phyloP scores from a whole-genome alignment of 2,888 invertebrate genomes.

The Calameuta filiformis region DNA sequence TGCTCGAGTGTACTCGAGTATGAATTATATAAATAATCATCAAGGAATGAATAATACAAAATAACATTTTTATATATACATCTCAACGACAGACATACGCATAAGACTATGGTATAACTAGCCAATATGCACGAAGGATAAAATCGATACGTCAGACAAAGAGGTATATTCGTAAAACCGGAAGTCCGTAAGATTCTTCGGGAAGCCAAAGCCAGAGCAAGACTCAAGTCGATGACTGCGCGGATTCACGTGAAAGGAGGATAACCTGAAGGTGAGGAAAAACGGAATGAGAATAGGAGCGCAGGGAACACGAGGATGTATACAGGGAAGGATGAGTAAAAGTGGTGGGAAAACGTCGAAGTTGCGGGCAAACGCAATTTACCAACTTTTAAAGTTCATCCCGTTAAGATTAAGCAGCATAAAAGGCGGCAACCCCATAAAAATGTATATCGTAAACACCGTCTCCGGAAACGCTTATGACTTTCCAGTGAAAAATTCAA shows the following conservation, averaged over 20 bases:
- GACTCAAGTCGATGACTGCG: neutral
- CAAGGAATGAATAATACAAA: too few relatives aligned
- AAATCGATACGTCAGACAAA: slow-evolving; percentile 1
- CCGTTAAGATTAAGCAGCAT: slow-evolving; percentile 13
- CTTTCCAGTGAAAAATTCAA: neutral
- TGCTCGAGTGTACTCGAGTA: slow-evolving; percentile 18
- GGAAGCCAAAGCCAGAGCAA: neutral
- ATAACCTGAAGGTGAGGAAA: neutral
- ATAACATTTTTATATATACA: neutral
- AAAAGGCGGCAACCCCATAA: slow-evolving; percentile 38
- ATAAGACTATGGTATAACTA: slow-evolving; percentile 2
- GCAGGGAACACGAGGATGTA: neutral
- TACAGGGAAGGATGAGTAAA: neutral
- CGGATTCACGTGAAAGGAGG: neutral
- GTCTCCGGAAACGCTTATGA: slow-evolving; percentile 18
- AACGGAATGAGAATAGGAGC: neutral
- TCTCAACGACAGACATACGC: neutral
- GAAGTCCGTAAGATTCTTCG: neutral
- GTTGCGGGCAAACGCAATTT: slow-evolving; percentile 1
- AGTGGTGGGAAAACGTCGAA: neutral
- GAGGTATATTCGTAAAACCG: slow-evolving; percentile 6
- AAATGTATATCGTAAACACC: slow-evolving; percentile 40
- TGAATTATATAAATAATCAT: slow-evolving; percentile 37
- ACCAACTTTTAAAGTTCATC: slow-evolving; percentile 7
- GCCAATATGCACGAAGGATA: slow-evolving; percentile 6